Evolutionary conservation across 2,797 vertebrate species (phyloP).

Genomic region (Capromys pilorides): DNA sequence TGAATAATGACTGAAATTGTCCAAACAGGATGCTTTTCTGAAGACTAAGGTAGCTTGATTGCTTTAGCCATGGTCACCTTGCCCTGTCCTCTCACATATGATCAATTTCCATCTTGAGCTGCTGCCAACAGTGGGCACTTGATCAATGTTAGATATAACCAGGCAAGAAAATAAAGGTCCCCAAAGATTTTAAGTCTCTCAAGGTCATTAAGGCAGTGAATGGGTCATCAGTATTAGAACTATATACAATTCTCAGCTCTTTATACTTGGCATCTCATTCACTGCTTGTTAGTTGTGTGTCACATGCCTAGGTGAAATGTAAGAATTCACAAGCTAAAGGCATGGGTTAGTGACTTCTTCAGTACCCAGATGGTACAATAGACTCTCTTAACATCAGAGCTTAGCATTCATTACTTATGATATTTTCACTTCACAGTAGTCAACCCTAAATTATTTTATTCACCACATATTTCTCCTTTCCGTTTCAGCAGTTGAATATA

Average conservation of each 20-base stretch:
- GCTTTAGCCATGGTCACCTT: no score
- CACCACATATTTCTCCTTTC: conserved; percentile 21
- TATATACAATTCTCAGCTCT: neutral
- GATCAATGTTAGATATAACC: neutral
- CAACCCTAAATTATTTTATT: conserved; percentile 49
- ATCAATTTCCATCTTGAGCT: no score
- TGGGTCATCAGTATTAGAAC: neutral
- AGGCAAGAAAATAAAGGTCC: neutral
- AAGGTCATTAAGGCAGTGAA: neutral
- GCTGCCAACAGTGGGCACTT: neutral
- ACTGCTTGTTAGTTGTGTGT: neutral
- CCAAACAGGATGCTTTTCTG: no score
- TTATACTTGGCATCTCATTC: neutral
- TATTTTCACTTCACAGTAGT: neutral
- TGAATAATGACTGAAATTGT: no score
- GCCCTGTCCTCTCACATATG: no score
- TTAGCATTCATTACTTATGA: conserved; percentile 27
- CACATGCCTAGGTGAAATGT: neutral
- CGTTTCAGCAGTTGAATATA: neutral
- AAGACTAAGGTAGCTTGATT: no score
- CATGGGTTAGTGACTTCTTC: neutral
- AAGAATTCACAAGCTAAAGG: neutral
- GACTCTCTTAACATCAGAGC: neutral
- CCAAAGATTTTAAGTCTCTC: neutral
- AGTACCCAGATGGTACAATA: neutral